A percentile compares a stretch with the other conserved stretches of the same genome.
Evolutionary conservation across 1,140 invertebrate species (phyloP).

Genomic region (Macrocentrus cingulum): DNA sequence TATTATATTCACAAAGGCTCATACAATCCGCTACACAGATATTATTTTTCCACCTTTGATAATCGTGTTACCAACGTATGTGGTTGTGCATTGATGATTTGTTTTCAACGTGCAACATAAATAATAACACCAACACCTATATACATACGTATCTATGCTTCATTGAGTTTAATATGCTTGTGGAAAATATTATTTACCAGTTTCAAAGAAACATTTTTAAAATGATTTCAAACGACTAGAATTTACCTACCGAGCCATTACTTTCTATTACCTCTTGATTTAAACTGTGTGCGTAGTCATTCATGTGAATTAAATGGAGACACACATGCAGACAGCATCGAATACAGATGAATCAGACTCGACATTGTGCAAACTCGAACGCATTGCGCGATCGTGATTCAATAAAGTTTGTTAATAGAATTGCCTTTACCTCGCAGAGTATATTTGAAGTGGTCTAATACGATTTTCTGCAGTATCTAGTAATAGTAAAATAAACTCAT

Average conservation of each 20-base stretch:
- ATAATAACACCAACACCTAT: not conserved
- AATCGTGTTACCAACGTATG: slow-evolving; percentile 20
- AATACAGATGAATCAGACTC: slow-evolving; percentile 25
- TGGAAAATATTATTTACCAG: too few species aligned
- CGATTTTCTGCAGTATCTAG: too few species aligned
- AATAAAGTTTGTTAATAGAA: slow-evolving; percentile 40
- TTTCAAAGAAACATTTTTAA: too few species aligned
- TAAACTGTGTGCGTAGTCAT: too few species aligned
- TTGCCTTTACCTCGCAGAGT: slow-evolving; percentile 28
- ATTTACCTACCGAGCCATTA: too few species aligned
- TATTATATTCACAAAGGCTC: slow-evolving; percentile 15
- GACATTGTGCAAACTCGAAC: slow-evolving; percentile 27
- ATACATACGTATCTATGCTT: too few species aligned
- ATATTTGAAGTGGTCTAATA: too few species aligned
- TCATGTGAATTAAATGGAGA: not conserved
- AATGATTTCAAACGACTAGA: too few species aligned
- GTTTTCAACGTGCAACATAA: slow-evolving; percentile 4
- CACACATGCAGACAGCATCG: not conserved
- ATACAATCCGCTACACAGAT: not conserved
- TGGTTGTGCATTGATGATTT: slow-evolving; percentile 8
- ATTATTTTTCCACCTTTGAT: not conserved
- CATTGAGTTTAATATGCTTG: too few species aligned
- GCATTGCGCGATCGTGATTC: slow-evolving; percentile 33
- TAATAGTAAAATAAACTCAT: too few species aligned
- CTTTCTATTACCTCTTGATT: too few species aligned